Percentiles rank a stretch among this genome's conserved stretches.
phyloP scores from a whole-genome alignment of 2,888 invertebrate genomes.

The Troides oblongomaculatus region DNA sequence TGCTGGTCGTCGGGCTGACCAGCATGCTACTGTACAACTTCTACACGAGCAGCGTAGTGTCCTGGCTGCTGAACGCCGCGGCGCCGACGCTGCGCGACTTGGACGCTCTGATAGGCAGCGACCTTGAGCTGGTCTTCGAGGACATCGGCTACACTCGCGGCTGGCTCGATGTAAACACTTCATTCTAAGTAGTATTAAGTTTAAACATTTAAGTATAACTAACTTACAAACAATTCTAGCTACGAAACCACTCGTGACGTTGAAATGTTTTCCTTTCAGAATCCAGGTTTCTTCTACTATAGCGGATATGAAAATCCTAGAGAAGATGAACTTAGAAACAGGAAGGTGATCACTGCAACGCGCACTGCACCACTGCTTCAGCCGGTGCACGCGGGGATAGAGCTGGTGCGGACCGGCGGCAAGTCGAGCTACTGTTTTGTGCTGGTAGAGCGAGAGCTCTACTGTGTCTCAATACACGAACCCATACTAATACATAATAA shows the following conservation, averaged over 20 bases:
- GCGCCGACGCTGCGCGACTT: constrained; percentile 67
- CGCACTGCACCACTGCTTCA: constrained; percentile 50
- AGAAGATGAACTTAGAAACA: constrained; percentile 62
- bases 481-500: no score
- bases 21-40: constrained; percentile 79
- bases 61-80: constrained; percentile 76
- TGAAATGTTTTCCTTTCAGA: constrained; percentile 39
- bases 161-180: constrained; percentile 51
- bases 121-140: constrained; percentile 75
- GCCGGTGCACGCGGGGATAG: constrained; percentile 49
- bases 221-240: no score
- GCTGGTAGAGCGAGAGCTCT: no score
- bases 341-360: constrained; percentile 54
- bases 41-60: constrained; percentile 81
- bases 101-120: constrained; percentile 71
- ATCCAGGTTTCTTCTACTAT: constrained; percentile 66
- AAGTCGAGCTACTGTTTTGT: constrained; percentile 7
- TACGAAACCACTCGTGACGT: no score
- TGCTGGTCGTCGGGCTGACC: constrained; percentile 60
- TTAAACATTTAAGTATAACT: no score
- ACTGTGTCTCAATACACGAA: no score
- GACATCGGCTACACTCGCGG: constrained; percentile 72
- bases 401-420: constrained; percentile 61
- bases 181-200: no score
- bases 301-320: constrained; percentile 59